Percentiles rank a stretch among this genome's conserved stretches.
Evolutionary conservation across 2,797 vertebrate genomes (phyloP).

Genomic region (Diglossa cyanea): DNA sequence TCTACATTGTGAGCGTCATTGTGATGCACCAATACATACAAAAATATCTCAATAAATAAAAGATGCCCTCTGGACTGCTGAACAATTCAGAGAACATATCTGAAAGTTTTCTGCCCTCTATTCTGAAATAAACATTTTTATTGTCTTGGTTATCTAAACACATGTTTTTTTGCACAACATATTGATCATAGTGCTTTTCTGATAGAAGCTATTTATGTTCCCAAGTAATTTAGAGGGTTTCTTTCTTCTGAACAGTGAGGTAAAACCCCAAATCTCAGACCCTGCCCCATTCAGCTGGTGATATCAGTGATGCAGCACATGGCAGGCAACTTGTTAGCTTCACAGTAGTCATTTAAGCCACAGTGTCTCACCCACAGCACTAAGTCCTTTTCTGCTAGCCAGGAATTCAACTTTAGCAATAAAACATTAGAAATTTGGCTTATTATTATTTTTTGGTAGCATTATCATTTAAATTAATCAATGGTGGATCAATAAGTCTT

Average conservation of each 20-base stretch:
- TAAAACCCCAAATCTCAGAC: background rate
- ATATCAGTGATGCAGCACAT: background rate
- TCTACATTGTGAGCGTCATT: background rate
- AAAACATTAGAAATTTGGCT: background rate
- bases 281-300: background rate
- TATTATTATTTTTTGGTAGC: background rate
- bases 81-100: background rate
- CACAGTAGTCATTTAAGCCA: background rate
- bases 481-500: background rate
- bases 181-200: background rate
- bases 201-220: background rate
- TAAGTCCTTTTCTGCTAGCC: background rate
- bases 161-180: background rate
- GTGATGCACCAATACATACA: background rate
- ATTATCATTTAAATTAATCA: background rate
- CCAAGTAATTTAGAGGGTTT: background rate
- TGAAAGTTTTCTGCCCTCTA: background rate
- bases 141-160: background rate
- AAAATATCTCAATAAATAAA: background rate
- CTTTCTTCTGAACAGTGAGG: background rate
- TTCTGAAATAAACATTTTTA: background rate
- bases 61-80: background rate
- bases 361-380: background rate
- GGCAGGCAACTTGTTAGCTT: background rate
- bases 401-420: background rate